These are phyloP conservation scores for Drosophila chauvacae DNA, from an alignment of 1,140 invertebrate genomes.

Conservation along the genomic window DNA sequence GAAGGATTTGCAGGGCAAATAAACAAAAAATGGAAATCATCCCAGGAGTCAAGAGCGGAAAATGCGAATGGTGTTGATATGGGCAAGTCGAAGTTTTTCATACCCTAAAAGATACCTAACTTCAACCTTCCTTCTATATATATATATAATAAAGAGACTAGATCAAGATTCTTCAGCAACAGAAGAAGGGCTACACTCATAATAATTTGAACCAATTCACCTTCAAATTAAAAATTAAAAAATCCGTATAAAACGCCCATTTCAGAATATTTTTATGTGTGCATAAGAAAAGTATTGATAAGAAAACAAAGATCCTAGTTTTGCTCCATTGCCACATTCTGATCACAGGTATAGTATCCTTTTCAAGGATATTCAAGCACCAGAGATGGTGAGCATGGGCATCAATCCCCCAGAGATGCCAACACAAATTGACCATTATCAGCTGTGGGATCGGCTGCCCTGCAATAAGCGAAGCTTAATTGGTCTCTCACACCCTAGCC, in stretches of 20 bases:
- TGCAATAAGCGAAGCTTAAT: slow-evolving; percentile 65
- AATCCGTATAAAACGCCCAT: too few species aligned
- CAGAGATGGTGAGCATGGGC: background rate
- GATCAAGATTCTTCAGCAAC: background rate
- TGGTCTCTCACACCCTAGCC: slow-evolving; percentile 45
- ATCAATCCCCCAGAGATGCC: slow-evolving; percentile 20
- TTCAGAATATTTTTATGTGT: too few species aligned
- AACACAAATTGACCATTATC: slow-evolving; percentile 52
- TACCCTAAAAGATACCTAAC: background rate
- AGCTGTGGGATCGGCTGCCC: slow-evolving; percentile 46
- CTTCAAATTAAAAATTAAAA: too few species aligned
- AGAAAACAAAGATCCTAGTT: too few species aligned
- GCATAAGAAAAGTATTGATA: too few species aligned
- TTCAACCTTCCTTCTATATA: background rate
- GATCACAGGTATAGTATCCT: background rate
- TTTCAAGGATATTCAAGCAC: background rate
- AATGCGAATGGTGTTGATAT: background rate
- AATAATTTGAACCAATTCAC: too few species aligned
- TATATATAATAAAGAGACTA: background rate
- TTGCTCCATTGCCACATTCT: background rate
- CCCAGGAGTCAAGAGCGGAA: background rate
- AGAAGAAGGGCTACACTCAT: background rate
- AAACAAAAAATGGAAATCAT: slow-evolving; percentile 65
- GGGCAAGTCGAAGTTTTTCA: background rate
- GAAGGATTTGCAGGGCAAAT: slow-evolving; percentile 65